Percentiles rank a stretch among this genome's conserved stretches.
Evolutionary conservation across 2,888 invertebrate species (phyloP).

Genomic region (Sinopyrophorus schimmeli): DNA sequence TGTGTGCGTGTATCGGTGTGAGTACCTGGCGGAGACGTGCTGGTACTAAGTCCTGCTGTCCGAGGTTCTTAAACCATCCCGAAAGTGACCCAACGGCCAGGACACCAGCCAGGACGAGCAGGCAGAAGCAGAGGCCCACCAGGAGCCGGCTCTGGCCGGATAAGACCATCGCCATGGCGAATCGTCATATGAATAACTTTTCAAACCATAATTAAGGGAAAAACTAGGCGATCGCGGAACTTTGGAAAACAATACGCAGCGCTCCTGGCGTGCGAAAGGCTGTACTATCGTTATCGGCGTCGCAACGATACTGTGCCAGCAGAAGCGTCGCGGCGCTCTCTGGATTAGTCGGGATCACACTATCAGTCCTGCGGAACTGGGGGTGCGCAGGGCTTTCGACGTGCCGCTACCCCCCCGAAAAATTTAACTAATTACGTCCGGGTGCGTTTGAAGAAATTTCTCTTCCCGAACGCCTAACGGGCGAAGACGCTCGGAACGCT

Average conservation of each 20-base stretch:
- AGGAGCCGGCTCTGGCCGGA: constrained; percentile 66
- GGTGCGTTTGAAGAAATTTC: constrained; percentile 42
- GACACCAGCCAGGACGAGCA: constrained; percentile 61
- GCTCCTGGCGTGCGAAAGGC: constrained; percentile 44
- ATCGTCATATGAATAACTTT: constrained; percentile 9
- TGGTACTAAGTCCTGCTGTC: constrained; percentile 59
- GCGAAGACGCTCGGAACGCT: constrained; percentile 22
- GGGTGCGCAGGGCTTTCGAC: constrained; percentile 24
- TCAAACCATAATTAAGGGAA: constrained; percentile 6
- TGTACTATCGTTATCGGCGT: constrained; percentile 49
- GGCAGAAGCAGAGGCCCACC: constrained; percentile 60
- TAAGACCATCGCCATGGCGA: constrained; percentile 66
- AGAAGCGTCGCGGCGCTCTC: constrained; percentile 39
- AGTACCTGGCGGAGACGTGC: constrained; percentile 63
- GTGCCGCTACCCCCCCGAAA: constrained; percentile 36
- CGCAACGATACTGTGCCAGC: constrained; percentile 50
- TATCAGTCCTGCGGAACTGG: constrained; percentile 22
- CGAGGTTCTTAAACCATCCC: constrained; percentile 64
- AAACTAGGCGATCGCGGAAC: constrained; percentile 33
- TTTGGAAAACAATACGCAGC: constrained; percentile 43
- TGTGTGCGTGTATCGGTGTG: no score
- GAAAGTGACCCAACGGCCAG: constrained; percentile 63
- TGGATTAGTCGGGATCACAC: constrained; percentile 33
- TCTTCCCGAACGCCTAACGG: constrained; percentile 37
- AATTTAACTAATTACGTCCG: constrained; percentile 47